Conservation (phyloP, 1,140 invertebrate species). For the Drosophila obscura region DNA sequence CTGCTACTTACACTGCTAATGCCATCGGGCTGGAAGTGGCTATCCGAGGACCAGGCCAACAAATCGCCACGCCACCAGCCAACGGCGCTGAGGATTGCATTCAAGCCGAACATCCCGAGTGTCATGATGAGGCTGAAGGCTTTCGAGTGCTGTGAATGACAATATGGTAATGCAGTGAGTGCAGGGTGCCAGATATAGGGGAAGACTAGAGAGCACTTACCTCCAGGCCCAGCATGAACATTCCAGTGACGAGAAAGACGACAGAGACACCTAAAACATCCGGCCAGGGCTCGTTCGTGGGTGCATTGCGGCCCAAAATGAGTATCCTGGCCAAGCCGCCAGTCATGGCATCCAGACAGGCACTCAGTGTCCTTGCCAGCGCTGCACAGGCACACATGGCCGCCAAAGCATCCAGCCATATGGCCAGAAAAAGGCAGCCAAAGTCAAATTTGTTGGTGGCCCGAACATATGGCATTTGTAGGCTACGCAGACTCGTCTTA, state of each 20-base stretch:
- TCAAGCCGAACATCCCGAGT: slow-evolving; percentile 74
- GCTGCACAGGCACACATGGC: slow-evolving; percentile 87
- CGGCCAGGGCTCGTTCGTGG: slow-evolving; percentile 87
- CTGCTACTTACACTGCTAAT: slow-evolving; percentile 80
- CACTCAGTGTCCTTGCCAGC: slow-evolving; percentile 87
- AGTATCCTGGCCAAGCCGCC: slow-evolving; percentile 85
- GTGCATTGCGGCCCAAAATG: slow-evolving; percentile 84
- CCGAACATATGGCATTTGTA: slow-evolving; percentile 82
- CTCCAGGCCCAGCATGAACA: slow-evolving; percentile 89
- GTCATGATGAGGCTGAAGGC: slow-evolving; percentile 81
- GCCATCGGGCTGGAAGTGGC: slow-evolving; percentile 78
- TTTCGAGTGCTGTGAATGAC: slow-evolving; percentile 70
- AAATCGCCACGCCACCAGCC: slow-evolving; percentile 73
- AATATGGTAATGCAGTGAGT: slow-evolving; percentile 10
- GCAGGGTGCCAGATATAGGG: neutral
- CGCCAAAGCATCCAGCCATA: slow-evolving; percentile 87
- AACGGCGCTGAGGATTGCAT: slow-evolving; percentile 71
- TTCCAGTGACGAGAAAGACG: slow-evolving; percentile 87
- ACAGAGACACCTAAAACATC: slow-evolving; percentile 88
- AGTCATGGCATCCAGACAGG: slow-evolving; percentile 87
- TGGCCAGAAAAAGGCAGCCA: slow-evolving; percentile 85
- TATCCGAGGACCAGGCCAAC: slow-evolving; percentile 66
- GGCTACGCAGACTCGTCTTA: slow-evolving; percentile 70
- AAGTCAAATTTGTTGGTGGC: slow-evolving; percentile 83
- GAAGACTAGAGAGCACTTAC: slow-evolving; percentile 73